A percentile compares a stretch with the other conserved stretches of the same genome.
These are phyloP conservation scores for Bubalus kerabau DNA, from an alignment of 2,113 vertebrate genomes.

Conservation along the genomic window DNA sequence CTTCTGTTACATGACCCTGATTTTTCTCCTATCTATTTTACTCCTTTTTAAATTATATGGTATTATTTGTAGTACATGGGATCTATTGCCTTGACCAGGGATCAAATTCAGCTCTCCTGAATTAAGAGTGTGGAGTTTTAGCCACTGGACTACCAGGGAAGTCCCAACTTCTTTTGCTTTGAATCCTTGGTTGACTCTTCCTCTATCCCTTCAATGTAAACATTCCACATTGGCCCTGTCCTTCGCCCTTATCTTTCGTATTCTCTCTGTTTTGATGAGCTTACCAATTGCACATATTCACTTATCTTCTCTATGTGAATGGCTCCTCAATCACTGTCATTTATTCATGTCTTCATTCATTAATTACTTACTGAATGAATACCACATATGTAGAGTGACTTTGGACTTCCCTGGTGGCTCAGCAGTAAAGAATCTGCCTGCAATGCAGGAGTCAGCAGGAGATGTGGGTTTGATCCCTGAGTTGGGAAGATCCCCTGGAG, in stretches of 20 bases:
- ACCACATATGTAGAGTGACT: background rate
- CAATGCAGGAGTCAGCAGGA: background rate
- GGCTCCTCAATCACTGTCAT: background rate
- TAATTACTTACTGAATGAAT: background rate
- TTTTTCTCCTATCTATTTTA: background rate
- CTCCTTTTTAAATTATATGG: background rate
- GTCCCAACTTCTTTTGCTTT: background rate
- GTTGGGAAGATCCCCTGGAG: background rate
- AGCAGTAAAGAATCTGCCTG: background rate
- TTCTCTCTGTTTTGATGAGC: background rate
- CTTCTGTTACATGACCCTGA: background rate
- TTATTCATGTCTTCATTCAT: background rate
- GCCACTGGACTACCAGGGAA: background rate
- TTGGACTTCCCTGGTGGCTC: background rate
- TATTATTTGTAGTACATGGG: background rate
- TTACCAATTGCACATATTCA: background rate
- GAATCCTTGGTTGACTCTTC: background rate
- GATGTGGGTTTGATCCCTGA: background rate
- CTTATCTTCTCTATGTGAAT: background rate
- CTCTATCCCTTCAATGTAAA: background rate
- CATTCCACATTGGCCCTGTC: background rate
- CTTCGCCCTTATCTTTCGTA: background rate
- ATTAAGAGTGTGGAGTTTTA: background rate
- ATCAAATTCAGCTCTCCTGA: background rate
- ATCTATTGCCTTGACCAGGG: background rate